Evolutionary conservation across 2,797 vertebrate genomes (phyloP), one percentile per base, ranked within the genome.

Genomic region (Ptychobarbus kaznakovi): DNA sequence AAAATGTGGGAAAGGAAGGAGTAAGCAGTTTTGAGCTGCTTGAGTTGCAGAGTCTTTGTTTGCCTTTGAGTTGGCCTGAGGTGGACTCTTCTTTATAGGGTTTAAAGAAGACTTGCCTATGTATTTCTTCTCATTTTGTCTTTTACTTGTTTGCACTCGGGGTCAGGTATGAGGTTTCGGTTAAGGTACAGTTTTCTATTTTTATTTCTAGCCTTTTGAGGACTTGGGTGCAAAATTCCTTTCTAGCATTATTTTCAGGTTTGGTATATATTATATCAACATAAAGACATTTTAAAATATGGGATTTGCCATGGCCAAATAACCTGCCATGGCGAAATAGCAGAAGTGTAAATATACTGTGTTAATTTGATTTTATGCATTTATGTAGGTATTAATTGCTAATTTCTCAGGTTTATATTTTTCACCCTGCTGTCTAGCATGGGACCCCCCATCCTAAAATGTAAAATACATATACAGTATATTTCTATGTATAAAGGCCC

Each of bases 1-100:
- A 88, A 84, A 63, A 38, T 32, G 80, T 73, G 38, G 40, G 38
- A 80, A 80, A 84, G 68, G 38, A 46, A 46, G 40, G 61, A n/a
- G 86, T 87, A 87, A 87, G 86, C 86, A 87, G 61, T 84, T 87
- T 68, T 68, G 35, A 65, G 74, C 74, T 84, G 82, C 82, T 84
- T 77, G 74, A 84, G 49, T 78, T 78, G 82, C 74, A 84, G 32
- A 83, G 74, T 46, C 65, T 84, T 69, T 84, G 82, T 78, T 84
- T 84, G 82, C 63, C 82, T 77, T 20, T 40, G 74, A 70, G 65
- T 44, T 8, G 12, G 49, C 63, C 51, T 81, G 65, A 58, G 75
- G 49, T 78, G 49, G 74, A 77, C 42, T 35, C 56, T 83, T 63
- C 69, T 76, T 77, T 40, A 56, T 68, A 42, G 72, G 42, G 13